A percentile compares a stretch with the other conserved stretches of the same genome.
Conservation (phyloP, 2,113 vertebrate genomes). For the Athene cunicularia region DNA sequence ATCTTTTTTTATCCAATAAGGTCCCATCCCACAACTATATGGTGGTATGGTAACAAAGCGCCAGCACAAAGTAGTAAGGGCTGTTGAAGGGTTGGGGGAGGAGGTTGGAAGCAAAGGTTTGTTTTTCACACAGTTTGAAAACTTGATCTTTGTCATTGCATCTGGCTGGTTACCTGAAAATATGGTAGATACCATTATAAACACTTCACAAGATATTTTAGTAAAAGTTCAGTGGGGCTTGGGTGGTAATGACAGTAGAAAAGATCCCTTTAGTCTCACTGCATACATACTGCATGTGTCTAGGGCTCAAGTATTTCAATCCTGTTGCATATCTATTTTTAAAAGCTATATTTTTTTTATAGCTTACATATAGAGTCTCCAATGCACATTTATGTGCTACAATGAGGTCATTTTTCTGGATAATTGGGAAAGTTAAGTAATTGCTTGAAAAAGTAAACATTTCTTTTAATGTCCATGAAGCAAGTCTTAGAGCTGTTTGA, state of each 20-base stretch:
- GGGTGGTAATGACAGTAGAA: background rate
- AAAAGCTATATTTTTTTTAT: slow-evolving; percentile 33
- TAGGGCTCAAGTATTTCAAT: background rate
- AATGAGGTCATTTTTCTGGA: slow-evolving; percentile 75
- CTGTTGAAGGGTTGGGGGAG: background rate
- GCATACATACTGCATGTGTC: background rate
- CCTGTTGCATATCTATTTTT: slow-evolving; percentile 26
- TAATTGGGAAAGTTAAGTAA: slow-evolving; percentile 76
- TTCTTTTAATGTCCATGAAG: slow-evolving; percentile 59
- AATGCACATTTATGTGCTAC: slow-evolving; percentile 37
- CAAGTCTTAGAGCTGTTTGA: slow-evolving; percentile 63
- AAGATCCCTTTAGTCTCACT: background rate
- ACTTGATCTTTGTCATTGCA: background rate
- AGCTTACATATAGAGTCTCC: slow-evolving; percentile 37
- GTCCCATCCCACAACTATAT: background rate
- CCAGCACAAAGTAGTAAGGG: background rate
- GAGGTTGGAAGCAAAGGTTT: background rate
- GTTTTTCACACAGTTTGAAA: background rate
- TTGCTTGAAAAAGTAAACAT: slow-evolving; percentile 76
- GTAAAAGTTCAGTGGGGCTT: background rate
- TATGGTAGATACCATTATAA: background rate
- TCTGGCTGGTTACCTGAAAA: background rate
- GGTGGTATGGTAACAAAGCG: background rate
- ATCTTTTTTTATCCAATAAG: background rate
- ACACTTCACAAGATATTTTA: background rate